Evolutionary conservation across 1,140 invertebrate genomes (phyloP).

Genomic region (Leucophenga varia): DNA sequence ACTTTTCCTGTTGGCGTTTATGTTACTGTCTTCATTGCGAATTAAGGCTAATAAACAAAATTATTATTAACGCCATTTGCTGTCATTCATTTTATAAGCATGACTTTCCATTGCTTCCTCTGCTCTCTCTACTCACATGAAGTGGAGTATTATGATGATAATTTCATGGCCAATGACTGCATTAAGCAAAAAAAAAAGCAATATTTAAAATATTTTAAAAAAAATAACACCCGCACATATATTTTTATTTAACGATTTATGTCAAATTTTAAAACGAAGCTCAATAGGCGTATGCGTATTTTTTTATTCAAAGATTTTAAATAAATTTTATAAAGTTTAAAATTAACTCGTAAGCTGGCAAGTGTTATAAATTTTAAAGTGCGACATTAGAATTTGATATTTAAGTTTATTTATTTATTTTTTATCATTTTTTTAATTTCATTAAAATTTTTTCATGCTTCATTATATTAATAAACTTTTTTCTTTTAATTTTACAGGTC

Average conservation of each 20-base stretch:
- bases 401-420: constrained; percentile 14
- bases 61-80: constrained; percentile 56
- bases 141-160: too few species aligned
- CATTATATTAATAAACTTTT: constrained; percentile 29
- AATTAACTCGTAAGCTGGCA: constrained; percentile 28
- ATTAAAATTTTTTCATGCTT: not conserved
- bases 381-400: constrained; percentile 8
- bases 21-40: constrained; percentile 40
- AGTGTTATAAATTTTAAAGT: constrained; percentile 39
- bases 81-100: constrained; percentile 8
- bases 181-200: too few species aligned
- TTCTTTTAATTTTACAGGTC: constrained; percentile 66
- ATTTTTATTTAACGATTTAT: too few species aligned
- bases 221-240: too few species aligned
- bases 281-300: too few species aligned
- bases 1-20: too few species aligned
- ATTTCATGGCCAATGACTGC: too few species aligned
- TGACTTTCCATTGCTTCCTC: not conserved
- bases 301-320: too few species aligned
- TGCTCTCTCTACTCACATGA: too few species aligned
- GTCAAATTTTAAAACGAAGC: too few species aligned
- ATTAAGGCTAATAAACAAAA: constrained; percentile 56
- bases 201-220: too few species aligned
- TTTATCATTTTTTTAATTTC: constrained; percentile 8
- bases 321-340: too few species aligned